Conservation (phyloP, 2,113 vertebrate species). For the Gopherus flavomarginatus region DNA sequence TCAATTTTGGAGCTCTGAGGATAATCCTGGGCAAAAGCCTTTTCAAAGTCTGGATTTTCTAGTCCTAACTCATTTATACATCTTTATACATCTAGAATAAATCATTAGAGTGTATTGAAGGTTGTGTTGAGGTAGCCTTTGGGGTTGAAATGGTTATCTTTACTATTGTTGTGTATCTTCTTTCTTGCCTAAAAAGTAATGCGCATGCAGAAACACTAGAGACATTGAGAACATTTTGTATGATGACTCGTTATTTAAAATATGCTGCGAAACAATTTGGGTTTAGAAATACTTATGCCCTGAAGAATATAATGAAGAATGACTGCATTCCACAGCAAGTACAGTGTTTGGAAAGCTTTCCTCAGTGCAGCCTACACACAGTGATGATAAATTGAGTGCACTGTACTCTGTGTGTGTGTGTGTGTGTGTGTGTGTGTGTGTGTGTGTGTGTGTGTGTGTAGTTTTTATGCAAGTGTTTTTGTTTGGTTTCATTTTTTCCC, state of each 20-base stretch:
- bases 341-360: conserved; percentile 72
- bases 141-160: conserved; percentile 27
- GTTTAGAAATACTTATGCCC: conserved; percentile 77
- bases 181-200: conserved; percentile 76
- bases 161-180: conserved; percentile 23
- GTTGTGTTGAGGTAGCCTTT: conserved; percentile 4
- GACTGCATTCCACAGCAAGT: conserved; percentile 78
- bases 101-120: neutral
- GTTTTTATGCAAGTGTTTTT: conserved; percentile 64
- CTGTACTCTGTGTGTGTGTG: neutral
- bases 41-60: neutral
- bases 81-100: conserved; percentile 19
- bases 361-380: conserved; percentile 48
- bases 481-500: neutral
- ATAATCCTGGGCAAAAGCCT: neutral
- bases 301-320: conserved; percentile 79
- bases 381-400: conserved; percentile 57
- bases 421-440: neutral
- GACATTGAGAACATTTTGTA: conserved; percentile 57
- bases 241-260: conserved; percentile 77
- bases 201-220: conserved; percentile 72
- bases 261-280: conserved; percentile 78
- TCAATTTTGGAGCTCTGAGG: neutral
- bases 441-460: neutral
- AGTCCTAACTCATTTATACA: neutral